Evolutionary conservation across 2,113 vertebrate genomes (phyloP).

Genomic region (Anhinga anhinga): DNA sequence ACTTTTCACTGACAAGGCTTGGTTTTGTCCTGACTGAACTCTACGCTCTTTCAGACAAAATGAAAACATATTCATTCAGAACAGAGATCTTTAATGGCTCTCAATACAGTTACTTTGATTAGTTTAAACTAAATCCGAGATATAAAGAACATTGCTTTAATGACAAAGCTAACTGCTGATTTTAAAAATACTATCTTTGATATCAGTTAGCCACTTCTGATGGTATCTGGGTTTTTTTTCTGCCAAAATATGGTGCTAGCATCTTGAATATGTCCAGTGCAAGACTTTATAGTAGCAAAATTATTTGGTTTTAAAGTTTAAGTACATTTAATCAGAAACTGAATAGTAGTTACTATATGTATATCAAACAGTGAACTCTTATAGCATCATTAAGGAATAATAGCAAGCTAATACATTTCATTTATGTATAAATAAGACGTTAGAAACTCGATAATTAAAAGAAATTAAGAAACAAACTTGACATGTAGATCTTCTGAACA

Average conservation of each 20-base stretch:
- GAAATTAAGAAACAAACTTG: slow-evolving; percentile 66
- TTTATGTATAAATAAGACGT: slow-evolving; percentile 74
- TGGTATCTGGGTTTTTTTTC: slow-evolving; percentile 9
- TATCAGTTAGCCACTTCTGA: slow-evolving; percentile 54
- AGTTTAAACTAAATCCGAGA: slow-evolving; percentile 61
- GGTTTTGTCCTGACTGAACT: slow-evolving; percentile 47
- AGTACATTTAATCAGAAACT: slow-evolving; percentile 69
- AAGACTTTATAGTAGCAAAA: slow-evolving; percentile 81
- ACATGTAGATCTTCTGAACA: slow-evolving; percentile 71
- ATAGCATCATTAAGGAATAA: slow-evolving; percentile 63
- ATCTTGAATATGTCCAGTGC: slow-evolving; percentile 76
- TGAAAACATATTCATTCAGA: slow-evolving; percentile 58
- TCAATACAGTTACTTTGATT: slow-evolving; percentile 30
- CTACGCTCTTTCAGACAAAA: slow-evolving; percentile 52
- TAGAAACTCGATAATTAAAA: slow-evolving; percentile 64
- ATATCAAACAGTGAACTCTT: slow-evolving; percentile 53
- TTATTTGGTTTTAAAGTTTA: slow-evolving; percentile 77
- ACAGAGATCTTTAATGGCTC: slow-evolving; percentile 52
- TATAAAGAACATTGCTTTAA: slow-evolving; percentile 33
- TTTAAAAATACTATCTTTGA: slow-evolving; percentile 54
- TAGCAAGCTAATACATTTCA: slow-evolving; percentile 61
- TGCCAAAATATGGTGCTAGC: slow-evolving; percentile 53
- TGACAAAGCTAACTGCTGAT: slow-evolving; percentile 47
- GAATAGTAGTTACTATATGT: slow-evolving; percentile 58
- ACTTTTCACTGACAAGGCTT: slow-evolving; percentile 25